Evolutionary conservation across 2,113 vertebrate genomes (phyloP), one percentile per base, ranked within the genome.

Genomic region (Struthio camelus): DNA sequence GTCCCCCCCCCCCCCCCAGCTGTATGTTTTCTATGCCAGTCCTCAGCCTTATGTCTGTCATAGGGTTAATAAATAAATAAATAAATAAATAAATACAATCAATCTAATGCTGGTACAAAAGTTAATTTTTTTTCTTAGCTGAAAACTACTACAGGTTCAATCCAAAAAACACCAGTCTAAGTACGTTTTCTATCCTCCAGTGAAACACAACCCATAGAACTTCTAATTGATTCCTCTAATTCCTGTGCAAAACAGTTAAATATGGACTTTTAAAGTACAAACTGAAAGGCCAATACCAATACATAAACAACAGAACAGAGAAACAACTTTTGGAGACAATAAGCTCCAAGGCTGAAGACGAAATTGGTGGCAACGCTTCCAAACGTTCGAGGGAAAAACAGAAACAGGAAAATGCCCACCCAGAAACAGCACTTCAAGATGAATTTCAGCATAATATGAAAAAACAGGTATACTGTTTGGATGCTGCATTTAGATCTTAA

Each of bases 401-500:
- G 66, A 69, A 81, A 61, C 5, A 42, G 59, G 78, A 76, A 89
- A 85, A 87, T 58, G 91, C 80, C 89, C 84, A 65, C 62, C 24
- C 58, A 92, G 94, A 40, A 84, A 24, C 18, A 80, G 81, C 84
- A 62, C 46, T 75, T 80, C 20, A 48, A 65, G 87, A 82, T 36
- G 16, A 91, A 85, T 89, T 93, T 89, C 89, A 89, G 73, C 66
- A 10, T 40, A 83, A 78, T 36, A 56, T 8, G 67, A 80, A 93
- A 91, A 91, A 91, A 59, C 67, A 90, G 86, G 34, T 64, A 44
- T 1, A 7, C 71, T 83, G 80, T 72, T 89, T 89, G 67, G 83
- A 94, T 93, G 94, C 86, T 53, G 38, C 89, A 92, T 95, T 95
- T 96, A 84, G 79, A 85, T 89, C 85, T 86, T 80, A 72, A 67